Conservation (phyloP, 2,797 vertebrate species). For the Otolemur crassicaudatus region DNA sequence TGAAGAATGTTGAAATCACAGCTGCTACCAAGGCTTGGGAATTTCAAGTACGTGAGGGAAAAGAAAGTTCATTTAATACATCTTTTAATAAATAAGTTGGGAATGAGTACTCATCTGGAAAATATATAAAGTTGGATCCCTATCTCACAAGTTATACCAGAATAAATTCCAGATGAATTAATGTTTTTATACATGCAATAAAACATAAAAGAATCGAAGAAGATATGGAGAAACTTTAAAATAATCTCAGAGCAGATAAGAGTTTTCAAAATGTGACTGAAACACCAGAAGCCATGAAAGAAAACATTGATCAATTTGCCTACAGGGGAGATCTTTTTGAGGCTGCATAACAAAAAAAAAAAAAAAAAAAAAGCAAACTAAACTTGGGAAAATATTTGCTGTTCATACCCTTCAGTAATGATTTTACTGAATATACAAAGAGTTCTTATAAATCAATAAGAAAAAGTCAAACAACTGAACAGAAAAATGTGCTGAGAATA, state of each 20-base stretch:
- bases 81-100: not conserved
- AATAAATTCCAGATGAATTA: slow-evolving; percentile 39
- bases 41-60: not conserved
- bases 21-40: not conserved
- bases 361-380: not conserved
- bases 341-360: not conserved
- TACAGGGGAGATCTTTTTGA: not conserved
- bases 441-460: slow-evolving; percentile 41
- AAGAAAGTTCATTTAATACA: not conserved
- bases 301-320: not conserved
- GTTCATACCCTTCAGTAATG: not conserved
- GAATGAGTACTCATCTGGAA: not conserved
- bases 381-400: not conserved
- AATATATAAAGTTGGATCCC: not conserved
- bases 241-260: not conserved
- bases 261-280: slow-evolving; percentile 29
- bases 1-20: not conserved
- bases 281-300: not conserved
- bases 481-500: not conserved
- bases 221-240: not conserved
- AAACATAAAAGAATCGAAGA: not conserved
- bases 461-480: not conserved
- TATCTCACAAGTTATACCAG: not conserved
- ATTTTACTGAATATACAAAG: slow-evolving; percentile 16
- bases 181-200: not conserved